Evolutionary conservation across 2,888 invertebrate genomes (phyloP), one percentile per base, ranked within the genome.

Genomic region (Polyommatus iphigenia): DNA sequence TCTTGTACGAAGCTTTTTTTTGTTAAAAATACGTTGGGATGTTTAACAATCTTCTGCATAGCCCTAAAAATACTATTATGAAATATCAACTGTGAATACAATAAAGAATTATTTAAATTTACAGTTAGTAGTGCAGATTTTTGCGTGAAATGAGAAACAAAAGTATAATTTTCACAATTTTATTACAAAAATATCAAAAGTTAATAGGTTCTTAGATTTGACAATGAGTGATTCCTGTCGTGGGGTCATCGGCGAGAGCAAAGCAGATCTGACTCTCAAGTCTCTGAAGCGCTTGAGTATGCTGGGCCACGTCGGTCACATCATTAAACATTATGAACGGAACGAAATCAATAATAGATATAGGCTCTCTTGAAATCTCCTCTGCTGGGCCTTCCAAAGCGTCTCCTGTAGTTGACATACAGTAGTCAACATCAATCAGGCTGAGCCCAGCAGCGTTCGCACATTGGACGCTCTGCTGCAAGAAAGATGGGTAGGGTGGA

Each of bases 281-380:
- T 20, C 87, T 83, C 0, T 0, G 41, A 8, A 81, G 82, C 0
- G 89, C 88, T 77, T 87, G 80, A 1, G 78, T 73, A 78, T 89
- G 88, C 18, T 81, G 72, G 0, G 32, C 62, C 0, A 71, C 0
- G 80, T 90, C 84, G 7, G 85, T 83, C 0, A 81, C 77, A 71
- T 88, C 87, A 79, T 92, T 90, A 77, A 89, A 87, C 5, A 89
- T 83, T n/a, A 92, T 86, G 0, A 89, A 85, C 3, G 93, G 92
- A 6, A 93, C 87, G 77, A 89, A 89, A 73, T 89, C 79, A 18
- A 91, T 85, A 0, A 79, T 76, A 3, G 71, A 62, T 82, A 90
- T 88, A 0, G 89, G 86, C 24, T 81, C 84, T 0, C 77, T 79
- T 0, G 92, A 85, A 4, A 84, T 87, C 13, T 80, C 80, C 81